Evolutionary conservation across 2,113 vertebrate species (phyloP), one percentile per base, ranked within the genome.

Genomic region (Ornithorhynchus anatinus): DNA sequence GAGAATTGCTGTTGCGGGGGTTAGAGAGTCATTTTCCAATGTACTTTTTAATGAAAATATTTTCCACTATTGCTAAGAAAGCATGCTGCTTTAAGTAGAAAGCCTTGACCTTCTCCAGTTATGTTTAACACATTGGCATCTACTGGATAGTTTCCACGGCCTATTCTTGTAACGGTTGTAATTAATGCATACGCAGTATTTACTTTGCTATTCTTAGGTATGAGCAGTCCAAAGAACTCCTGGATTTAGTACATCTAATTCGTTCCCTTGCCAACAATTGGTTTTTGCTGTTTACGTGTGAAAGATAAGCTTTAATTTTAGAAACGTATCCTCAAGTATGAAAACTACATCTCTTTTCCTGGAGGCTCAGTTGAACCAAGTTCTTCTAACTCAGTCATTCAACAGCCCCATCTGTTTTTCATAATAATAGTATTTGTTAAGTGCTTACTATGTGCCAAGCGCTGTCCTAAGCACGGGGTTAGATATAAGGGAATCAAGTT

Each of bases 211-310:
- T 62, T 86, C 67, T 85, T 73, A 77, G 61, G 20, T 6, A 32
- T 5, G 57, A 38, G 17, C 32, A 67, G 63, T 81, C 43, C 35
- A 57, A 54, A 56, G 35, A 82, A 44, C 9, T 22, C 69, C n/a
- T 66, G 22, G 67, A 52, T 70, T 68, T 39, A 64, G 32, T n/a
- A 80, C 29, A 79, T 63, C n/a, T 59, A 68, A 42, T 65, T 74
- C 51, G n/a, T n/a, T 69, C 79, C 56, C 69, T 77, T 54, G 52
- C 23, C 7, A 54, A 59, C 48, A 10, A 31, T 40, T 56, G 2
- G 8, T 15, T 60, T 67, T 29, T 68, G 45, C 20, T 47, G 38
- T 40, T 70, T 0, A 0, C 3, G 20, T 25, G 4, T 27, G 10
- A 2, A 15, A 43, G 2, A 45, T 11, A 66, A 59, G 67, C 15